These are phyloP conservation scores for Mastigias papua DNA, from an alignment of 30 jellyfish, hydroid and myxozoan species.

Conservation along the genomic window DNA sequence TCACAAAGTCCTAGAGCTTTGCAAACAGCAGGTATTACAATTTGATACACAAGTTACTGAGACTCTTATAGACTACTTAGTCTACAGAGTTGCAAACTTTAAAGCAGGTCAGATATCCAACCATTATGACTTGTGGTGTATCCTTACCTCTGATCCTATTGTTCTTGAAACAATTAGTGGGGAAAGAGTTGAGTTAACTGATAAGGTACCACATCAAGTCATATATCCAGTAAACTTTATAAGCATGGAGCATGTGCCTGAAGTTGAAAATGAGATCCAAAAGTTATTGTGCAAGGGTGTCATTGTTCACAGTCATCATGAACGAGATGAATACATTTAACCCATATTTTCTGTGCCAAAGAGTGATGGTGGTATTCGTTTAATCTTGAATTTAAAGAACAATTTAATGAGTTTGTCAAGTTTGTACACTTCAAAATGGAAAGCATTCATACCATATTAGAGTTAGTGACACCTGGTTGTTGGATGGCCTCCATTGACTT, in stretches of 20 bases:
- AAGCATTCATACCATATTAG: not conserved
- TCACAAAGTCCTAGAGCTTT: slow-evolving; percentile 14
- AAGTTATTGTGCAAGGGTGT: slow-evolving; percentile 19
- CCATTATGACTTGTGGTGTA: slow-evolving; percentile 24
- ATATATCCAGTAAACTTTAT: slow-evolving; percentile 19
- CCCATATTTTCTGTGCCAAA: slow-evolving; percentile 48
- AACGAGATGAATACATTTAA: slow-evolving; percentile 20
- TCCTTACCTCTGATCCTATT: slow-evolving; percentile 33
- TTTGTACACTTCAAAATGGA: slow-evolving; percentile 56
- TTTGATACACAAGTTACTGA: slow-evolving; percentile 8
- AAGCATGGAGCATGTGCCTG: slow-evolving; percentile 26
- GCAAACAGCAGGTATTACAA: slow-evolving; percentile 43
- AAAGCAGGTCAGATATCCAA: slow-evolving; percentile 54
- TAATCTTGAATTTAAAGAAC: slow-evolving; percentile 40
- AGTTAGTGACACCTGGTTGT: slow-evolving; percentile 26
- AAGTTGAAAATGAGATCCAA: slow-evolving; percentile 17
- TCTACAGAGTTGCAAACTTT: slow-evolving; percentile 33
- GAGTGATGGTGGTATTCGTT: slow-evolving; percentile 46
- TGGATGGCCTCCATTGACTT: slow-evolving; percentile 54
- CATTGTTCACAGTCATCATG: slow-evolving; percentile 8
- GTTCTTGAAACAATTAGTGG: slow-evolving; percentile 22
- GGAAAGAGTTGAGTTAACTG: slow-evolving; percentile 31
- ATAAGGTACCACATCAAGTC: slow-evolving; percentile 23
- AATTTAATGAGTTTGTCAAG: slow-evolving; percentile 13
- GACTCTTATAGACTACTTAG: slow-evolving; percentile 15